phyloP scores from a whole-genome alignment of 2,797 vertebrate species.

The Diglossa cyanea region DNA sequence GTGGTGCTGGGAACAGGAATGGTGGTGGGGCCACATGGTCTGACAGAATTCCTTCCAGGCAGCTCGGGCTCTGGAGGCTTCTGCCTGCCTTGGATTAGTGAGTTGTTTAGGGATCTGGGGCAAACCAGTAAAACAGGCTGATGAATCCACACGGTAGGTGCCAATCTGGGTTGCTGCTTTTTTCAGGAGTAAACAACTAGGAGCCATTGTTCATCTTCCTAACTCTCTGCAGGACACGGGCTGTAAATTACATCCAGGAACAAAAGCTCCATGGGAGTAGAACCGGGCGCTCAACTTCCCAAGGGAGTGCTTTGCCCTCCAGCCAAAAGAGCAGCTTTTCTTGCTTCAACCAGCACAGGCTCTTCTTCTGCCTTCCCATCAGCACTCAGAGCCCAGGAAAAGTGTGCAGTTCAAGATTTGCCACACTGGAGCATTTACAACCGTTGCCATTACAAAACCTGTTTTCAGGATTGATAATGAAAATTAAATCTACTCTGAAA shows the following conservation, averaged over 20 bases:
- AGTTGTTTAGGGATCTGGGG: conserved; percentile 68
- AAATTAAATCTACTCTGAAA: conserved; percentile 37
- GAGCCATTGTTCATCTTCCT: conserved; percentile 55
- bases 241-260: conserved; percentile 62
- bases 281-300: conserved; percentile 50
- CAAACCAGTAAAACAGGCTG: conserved; percentile 75
- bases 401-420: neutral
- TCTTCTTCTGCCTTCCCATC: neutral
- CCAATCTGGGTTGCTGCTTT: conserved; percentile 70
- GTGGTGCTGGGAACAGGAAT: neutral
- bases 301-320: conserved; percentile 55
- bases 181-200: conserved; percentile 66
- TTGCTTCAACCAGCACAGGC: conserved; percentile 17
- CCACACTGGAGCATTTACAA: neutral
- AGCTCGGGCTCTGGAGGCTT: neutral
- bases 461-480: neutral
- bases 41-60: neutral
- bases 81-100: neutral
- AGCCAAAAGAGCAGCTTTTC: conserved; percentile 50
- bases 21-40: accelerated
- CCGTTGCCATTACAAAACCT: neutral
- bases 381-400: neutral
- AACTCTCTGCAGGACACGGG: conserved; percentile 43
- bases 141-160: conserved; percentile 68
- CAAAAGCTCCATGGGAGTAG: conserved; percentile 56